Percentiles rank a stretch among this genome's conserved stretches.
phyloP scores from a whole-genome alignment of 2,888 invertebrate genomes.

The Sarcophaga rosellei region DNA sequence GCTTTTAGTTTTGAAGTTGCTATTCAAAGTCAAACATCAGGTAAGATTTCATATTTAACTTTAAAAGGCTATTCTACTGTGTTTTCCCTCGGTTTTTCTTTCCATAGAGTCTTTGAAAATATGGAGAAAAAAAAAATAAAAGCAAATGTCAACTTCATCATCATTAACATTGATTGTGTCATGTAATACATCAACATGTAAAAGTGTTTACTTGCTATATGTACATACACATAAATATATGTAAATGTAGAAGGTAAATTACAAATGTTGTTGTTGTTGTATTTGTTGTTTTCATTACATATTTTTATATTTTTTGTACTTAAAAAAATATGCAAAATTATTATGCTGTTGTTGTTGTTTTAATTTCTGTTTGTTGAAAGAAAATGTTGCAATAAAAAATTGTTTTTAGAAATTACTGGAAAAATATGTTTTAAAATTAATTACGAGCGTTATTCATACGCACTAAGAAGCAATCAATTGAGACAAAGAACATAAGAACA shows the following conservation, averaged over 20 bases:
- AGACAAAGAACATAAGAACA: conserved; percentile 14
- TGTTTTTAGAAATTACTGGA: background rate
- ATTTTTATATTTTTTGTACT: conserved; percentile 6
- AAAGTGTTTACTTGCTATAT: conserved; percentile 33
- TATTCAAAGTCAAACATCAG: conserved; percentile 26
- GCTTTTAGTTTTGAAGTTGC: conserved; percentile 15
- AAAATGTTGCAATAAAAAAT: background rate
- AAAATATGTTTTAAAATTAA: conserved; percentile 24
- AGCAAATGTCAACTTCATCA: conserved; percentile 65
- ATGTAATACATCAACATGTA: conserved; percentile 64
- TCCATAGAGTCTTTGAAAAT: background rate
- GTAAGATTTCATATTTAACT: background rate
- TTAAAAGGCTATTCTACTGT: background rate
- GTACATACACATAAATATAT: background rate
- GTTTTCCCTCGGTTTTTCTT: background rate
- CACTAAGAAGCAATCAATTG: conserved; percentile 13
- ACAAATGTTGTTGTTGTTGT: background rate
- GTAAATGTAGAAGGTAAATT: conserved; percentile 40
- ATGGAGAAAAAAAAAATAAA: background rate
- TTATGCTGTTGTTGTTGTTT: background rate
- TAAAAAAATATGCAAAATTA: conserved; percentile 38
- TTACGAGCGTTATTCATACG: conserved; percentile 43
- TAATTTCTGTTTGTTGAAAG: background rate
- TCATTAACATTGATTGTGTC: conserved; percentile 67
- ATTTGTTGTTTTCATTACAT: background rate